phyloP scores from a whole-genome alignment of 2,888 invertebrate genomes.

The Amblyjoppa proteus region DNA sequence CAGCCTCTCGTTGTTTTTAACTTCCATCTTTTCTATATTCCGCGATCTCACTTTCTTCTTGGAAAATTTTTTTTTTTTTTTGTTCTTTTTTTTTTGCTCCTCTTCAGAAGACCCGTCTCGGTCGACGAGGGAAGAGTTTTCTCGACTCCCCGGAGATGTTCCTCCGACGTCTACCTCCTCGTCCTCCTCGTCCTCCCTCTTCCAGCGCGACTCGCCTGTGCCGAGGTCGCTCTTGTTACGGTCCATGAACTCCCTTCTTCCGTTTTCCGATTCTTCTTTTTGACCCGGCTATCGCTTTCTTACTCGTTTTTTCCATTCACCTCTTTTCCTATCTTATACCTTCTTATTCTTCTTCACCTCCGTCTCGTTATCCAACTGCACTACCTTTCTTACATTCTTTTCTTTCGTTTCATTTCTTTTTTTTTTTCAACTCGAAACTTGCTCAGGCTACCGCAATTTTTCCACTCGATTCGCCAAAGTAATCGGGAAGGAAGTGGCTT shows the following conservation, averaged over 20 bases:
- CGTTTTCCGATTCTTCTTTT: constrained; percentile 63
- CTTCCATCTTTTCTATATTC: constrained; percentile 47
- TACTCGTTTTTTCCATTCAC: constrained; percentile 31
- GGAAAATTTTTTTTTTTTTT: constrained; percentile 1
- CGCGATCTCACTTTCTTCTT: constrained; percentile 20
- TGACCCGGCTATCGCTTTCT: constrained; percentile 39
- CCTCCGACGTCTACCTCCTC: neutral
- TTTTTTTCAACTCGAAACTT: constrained; percentile 14
- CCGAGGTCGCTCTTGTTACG: constrained; percentile 62
- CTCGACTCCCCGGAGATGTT: constrained; percentile 62
- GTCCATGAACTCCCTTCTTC: constrained; percentile 62
- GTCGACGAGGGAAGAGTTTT: constrained; percentile 50
- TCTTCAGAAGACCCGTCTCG: constrained; percentile 37
- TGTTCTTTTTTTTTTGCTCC: constrained; percentile 28
- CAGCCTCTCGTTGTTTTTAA: constrained; percentile 23
- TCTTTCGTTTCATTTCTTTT: constrained; percentile 5
- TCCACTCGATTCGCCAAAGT: constrained; percentile 63
- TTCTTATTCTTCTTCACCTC: constrained; percentile 40
- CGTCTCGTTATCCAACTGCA: constrained; percentile 9
- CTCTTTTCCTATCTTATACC: constrained; percentile 29
- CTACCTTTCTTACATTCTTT: constrained; percentile 6
- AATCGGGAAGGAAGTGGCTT: constrained; percentile 63
- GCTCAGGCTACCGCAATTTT: constrained; percentile 59
- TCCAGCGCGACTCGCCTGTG: constrained; percentile 23
- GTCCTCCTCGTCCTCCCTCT: constrained; percentile 6